Percentiles rank a stretch among this genome's conserved stretches.
Conservation (phyloP, 2,113 vertebrate genomes). For the Clarias batrachus region DNA sequence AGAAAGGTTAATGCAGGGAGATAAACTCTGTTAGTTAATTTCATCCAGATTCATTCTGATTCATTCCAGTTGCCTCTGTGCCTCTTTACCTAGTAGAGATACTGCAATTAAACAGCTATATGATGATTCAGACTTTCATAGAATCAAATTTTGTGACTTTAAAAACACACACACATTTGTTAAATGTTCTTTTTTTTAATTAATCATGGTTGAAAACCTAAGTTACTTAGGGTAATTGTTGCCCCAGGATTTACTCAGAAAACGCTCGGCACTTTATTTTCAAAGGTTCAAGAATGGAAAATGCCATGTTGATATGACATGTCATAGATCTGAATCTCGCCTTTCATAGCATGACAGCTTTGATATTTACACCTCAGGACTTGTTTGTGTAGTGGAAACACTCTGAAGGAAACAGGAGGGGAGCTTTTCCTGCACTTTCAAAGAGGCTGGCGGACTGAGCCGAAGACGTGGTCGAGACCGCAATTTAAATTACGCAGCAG, state of each 20-base stretch:
- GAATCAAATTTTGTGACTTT: constrained; percentile 48
- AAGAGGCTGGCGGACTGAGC: constrained; percentile 20
- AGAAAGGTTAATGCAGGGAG: constrained; percentile 39
- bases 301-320: constrained; percentile 63
- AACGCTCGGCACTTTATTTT: constrained; percentile 54
- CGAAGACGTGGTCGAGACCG: neutral
- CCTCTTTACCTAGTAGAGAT: constrained; percentile 32
- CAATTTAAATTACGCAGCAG: constrained; percentile 10
- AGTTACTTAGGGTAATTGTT: constrained; percentile 76
- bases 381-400: constrained; percentile 62
- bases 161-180: constrained; percentile 52
- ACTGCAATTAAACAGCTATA: constrained; percentile 49
- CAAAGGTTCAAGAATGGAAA: constrained; percentile 61
- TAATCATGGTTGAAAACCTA: constrained; percentile 75
- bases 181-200: constrained; percentile 66
- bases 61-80: constrained; percentile 29
- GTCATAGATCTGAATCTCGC: constrained; percentile 55
- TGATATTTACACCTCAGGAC: constrained; percentile 66
- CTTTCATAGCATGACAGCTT: constrained; percentile 62
- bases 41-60: neutral
- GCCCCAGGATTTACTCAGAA: constrained; percentile 62
- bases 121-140: constrained; percentile 33
- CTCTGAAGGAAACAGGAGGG: constrained; percentile 49
- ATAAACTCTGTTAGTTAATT: constrained; percentile 35
- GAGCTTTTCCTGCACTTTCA: constrained; percentile 23